Base-by-base conservation (phyloP, 2,888 invertebrate genomes). In the Cantharis nigra region DNA sequence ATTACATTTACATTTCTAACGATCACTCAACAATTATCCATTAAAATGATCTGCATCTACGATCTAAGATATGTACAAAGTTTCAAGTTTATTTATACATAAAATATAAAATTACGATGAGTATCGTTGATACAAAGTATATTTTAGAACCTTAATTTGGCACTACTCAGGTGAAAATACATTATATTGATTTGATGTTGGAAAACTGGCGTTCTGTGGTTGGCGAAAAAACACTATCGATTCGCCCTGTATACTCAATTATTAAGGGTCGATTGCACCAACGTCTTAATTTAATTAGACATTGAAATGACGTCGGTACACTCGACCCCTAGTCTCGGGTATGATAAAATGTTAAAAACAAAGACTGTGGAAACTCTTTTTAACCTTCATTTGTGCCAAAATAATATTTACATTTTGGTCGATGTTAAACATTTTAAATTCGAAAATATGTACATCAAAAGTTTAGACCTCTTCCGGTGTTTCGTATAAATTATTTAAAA, bases 21-120 rank as follows among this genome's bases (percentile, higher is more conserved):
- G 74, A 78, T 78, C 78, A 75, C 78, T 75, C 64, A 72, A 71
- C 62, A 71, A 74, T 74, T 77, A 14, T 74, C 69, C 75, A 74
- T 64, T 77, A 78, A 69, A 78, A 74, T 74, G 73, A 74, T 33
- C 67, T 73, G 5, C 63, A 30, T 67, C 71, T 74, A 74, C 75
- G 63, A 67, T 16, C 80, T 83, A 83, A 81, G 85, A 86, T 87
- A 86, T 87, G 86, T 86, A 86, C 86, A 86, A 75, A 76, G 71
- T 67, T 67, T 23, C 20, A 67, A 67, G 23, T 67, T 70, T 73
- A 79, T 81, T 82, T 78, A 71, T 72, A 67, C 73, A 71, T 64
- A 70, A 73, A 82, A 84, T 84, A 80, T 74, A 84, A 85, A 85
- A 85, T 84, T 83, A 85, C 83, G 84, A 82, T 49, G 49, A 49